Percentiles rank a stretch among this genome's conserved stretches.
These are phyloP conservation scores for Mastomys natalensis DNA, from an alignment of 2,113 vertebrate genomes.

Conservation along the genomic window DNA sequence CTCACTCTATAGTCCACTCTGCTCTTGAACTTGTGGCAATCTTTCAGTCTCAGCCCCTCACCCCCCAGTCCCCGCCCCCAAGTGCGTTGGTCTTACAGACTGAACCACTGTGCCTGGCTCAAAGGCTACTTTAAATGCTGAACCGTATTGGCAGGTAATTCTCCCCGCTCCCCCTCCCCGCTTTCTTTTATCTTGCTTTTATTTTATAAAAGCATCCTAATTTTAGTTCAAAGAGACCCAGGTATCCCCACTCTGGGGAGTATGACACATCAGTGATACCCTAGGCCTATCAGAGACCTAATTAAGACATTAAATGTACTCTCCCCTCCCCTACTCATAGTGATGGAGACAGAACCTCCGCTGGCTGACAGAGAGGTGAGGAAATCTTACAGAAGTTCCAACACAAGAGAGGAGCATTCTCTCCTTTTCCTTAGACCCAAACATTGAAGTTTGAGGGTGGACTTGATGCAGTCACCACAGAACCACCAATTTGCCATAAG, in stretches of 20 bases:
- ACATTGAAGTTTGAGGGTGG: background rate
- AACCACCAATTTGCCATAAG: conserved; percentile 1
- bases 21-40: background rate
- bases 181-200: background rate
- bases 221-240: background rate
- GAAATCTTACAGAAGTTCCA: background rate
- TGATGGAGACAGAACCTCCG: background rate
- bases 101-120: background rate
- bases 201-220: background rate
- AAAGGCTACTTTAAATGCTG: background rate
- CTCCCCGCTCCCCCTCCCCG: background rate
- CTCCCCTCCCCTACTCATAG: background rate
- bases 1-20: background rate
- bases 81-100: background rate
- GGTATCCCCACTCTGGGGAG: background rate
- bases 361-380: background rate
- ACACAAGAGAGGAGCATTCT: background rate
- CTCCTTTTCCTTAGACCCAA: background rate
- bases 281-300: background rate
- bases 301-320: background rate
- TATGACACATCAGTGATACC: background rate
- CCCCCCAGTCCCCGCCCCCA: no score
- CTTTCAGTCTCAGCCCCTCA: background rate
- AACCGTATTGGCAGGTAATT: background rate
- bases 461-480: background rate